These are phyloP conservation scores for Boleophthalmus pectinirostris DNA, from an alignment of 2,113 vertebrate species.

Conservation along the genomic window DNA sequence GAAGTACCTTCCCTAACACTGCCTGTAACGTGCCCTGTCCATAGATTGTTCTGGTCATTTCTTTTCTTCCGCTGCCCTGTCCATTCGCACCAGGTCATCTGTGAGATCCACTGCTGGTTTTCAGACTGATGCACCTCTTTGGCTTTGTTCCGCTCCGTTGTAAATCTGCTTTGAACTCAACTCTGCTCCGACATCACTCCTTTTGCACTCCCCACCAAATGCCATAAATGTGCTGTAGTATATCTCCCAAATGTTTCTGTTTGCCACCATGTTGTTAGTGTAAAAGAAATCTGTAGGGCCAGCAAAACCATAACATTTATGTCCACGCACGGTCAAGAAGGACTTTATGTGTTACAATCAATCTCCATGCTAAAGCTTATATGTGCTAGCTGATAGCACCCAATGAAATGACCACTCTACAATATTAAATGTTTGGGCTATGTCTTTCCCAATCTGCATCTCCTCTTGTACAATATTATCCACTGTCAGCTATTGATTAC, in stretches of 20 bases:
- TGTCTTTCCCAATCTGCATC: constrained; percentile 3
- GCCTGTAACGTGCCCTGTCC: neutral
- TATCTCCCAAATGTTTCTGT: neutral
- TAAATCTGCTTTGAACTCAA: neutral
- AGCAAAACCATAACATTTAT: constrained; percentile 1
- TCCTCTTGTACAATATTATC: neutral
- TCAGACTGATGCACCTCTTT: neutral
- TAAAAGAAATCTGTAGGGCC: neutral
- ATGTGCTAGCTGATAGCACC: constrained; percentile 6
- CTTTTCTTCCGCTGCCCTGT: neutral
- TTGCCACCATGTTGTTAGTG: neutral
- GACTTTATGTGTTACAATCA: constrained; percentile 9
- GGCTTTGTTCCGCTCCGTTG: neutral
- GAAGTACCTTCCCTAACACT: too few relatives aligned
- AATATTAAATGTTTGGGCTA: constrained; percentile 18
- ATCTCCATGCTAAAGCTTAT: constrained; percentile 2
- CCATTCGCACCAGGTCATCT: neutral
- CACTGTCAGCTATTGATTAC: neutral
- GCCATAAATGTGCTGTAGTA: neutral
- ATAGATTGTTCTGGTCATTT: neutral
- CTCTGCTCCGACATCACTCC: neutral
- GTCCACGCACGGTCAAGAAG: constrained; percentile 2
- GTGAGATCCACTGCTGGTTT: neutral
- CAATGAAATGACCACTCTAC: constrained; percentile 30
- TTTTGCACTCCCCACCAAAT: neutral